These are phyloP conservation scores for Notolepis coatsorum DNA, from an alignment of 2,797 vertebrate genomes.

Conservation along the genomic window DNA sequence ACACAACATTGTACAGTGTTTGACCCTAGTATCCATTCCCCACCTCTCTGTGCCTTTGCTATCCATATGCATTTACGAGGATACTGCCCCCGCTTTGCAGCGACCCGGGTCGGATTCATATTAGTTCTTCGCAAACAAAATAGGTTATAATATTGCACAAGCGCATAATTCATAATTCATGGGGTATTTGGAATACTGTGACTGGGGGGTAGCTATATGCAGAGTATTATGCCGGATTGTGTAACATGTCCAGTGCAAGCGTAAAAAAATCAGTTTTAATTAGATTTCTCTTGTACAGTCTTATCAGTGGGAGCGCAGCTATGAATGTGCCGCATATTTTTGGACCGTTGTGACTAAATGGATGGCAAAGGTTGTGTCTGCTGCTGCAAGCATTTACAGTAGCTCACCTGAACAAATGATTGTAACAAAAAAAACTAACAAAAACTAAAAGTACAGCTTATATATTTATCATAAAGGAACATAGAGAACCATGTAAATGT, in stretches of 20 bases:
- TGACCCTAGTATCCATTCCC: slow-evolving; percentile 54
- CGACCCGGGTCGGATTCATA: slow-evolving; percentile 55
- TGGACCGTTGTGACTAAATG: slow-evolving; percentile 26
- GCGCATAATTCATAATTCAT: slow-evolving; percentile 83
- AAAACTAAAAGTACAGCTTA: slow-evolving; percentile 16
- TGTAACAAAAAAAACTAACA: slow-evolving; percentile 9
- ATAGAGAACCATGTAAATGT: too few species aligned
- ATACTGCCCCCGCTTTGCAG: slow-evolving; percentile 27
- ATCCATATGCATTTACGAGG: slow-evolving; percentile 66
- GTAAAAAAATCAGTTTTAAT: slow-evolving; percentile 74
- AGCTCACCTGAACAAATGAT: slow-evolving; percentile 30
- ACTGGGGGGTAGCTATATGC: slow-evolving; percentile 51
- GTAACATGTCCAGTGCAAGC: slow-evolving; percentile 61
- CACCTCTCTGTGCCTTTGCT: slow-evolving; percentile 43
- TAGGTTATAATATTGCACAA: slow-evolving; percentile 81
- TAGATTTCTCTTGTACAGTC: slow-evolving; percentile 52
- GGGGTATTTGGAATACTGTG: slow-evolving; percentile 61
- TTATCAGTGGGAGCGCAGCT: slow-evolving; percentile 59
- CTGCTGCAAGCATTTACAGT: slow-evolving; percentile 25
- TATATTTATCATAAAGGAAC: too few species aligned
- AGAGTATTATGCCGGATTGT: slow-evolving; percentile 49
- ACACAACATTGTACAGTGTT: slow-evolving; percentile 70
- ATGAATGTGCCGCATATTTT: slow-evolving; percentile 35
- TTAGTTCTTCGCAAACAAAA: slow-evolving; percentile 73
- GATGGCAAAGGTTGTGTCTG: slow-evolving; percentile 16